Evolutionary conservation across 2,797 vertebrate species (phyloP).

Genomic region (Sebastolobus altivelis): DNA sequence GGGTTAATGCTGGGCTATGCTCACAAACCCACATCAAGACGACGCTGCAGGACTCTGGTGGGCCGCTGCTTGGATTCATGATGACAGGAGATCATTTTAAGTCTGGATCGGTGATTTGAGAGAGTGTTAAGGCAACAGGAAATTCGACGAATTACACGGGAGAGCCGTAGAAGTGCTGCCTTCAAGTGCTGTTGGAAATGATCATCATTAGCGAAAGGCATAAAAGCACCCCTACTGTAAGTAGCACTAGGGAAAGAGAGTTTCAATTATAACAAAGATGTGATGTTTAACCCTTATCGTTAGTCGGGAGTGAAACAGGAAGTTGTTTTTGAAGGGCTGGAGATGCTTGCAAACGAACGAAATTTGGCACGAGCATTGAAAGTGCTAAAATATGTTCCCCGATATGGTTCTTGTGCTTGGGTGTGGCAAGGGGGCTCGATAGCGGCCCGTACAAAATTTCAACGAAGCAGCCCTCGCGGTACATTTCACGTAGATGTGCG

Average conservation of each 20-base stretch:
- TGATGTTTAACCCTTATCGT: neutral
- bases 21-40: slow-evolving; percentile 17
- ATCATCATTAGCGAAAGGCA: slow-evolving; percentile 14
- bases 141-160: neutral
- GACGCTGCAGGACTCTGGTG: neutral
- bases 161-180: neutral
- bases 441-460: too few relatives aligned
- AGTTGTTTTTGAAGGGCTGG: too few relatives aligned
- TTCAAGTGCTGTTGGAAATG: slow-evolving; percentile 38
- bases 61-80: neutral
- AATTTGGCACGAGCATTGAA: too few relatives aligned
- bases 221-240: neutral
- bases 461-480: too few relatives aligned
- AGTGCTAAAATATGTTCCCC: too few relatives aligned
- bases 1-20: slow-evolving; percentile 5
- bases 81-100: slow-evolving; percentile 8
- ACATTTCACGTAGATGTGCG: too few relatives aligned
- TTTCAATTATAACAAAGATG: neutral
- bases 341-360: too few relatives aligned
- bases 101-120: slow-evolving; percentile 12
- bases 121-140: slow-evolving; percentile 12
- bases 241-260: neutral
- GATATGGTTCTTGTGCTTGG: too few relatives aligned
- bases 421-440: too few relatives aligned
- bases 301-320: too few relatives aligned